Conservation (phyloP, 1,140 invertebrate genomes). For the Tribolium castaneum region DNA sequence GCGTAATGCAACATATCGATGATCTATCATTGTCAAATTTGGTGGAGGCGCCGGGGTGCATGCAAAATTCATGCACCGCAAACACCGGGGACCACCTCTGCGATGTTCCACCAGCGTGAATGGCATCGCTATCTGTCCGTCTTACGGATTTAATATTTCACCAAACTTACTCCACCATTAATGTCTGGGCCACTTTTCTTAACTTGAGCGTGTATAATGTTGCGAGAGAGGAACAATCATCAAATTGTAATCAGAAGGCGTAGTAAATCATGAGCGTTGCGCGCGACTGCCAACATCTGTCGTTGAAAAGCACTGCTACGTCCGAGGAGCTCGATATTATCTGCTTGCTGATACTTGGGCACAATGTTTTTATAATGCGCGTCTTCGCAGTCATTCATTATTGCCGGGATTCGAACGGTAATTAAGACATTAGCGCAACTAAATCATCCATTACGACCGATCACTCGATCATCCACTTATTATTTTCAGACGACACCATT, state of each 20-base stretch:
- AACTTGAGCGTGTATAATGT: constrained; percentile 58
- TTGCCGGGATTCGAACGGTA: constrained; percentile 3
- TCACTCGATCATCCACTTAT: neutral
- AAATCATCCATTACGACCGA: neutral
- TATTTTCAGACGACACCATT: neutral
- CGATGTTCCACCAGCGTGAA: neutral
- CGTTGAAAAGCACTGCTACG: constrained; percentile 49
- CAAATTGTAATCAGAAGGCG: constrained; percentile 62
- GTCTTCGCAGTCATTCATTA: constrained; percentile 2
- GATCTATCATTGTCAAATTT: constrained; percentile 29
- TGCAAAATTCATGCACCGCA: neutral
- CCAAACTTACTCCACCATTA: constrained; percentile 55
- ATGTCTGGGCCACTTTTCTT: constrained; percentile 56
- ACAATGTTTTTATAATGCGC: constrained; percentile 47
- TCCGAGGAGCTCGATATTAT: constrained; percentile 48
- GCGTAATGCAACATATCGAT: constrained; percentile 21
- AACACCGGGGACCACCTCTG: neutral
- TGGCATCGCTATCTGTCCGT: neutral
- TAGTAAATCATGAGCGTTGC: constrained; percentile 59
- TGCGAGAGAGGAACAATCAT: constrained; percentile 59
- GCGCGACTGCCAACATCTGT: constrained; percentile 54
- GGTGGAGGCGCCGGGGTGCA: neutral
- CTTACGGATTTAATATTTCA: constrained; percentile 55
- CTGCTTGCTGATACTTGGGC: constrained; percentile 37
- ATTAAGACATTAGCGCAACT: constrained; percentile 5